phyloP scores from a whole-genome alignment of 2,113 vertebrate species.

The Gadus chalcogrammus region DNA sequence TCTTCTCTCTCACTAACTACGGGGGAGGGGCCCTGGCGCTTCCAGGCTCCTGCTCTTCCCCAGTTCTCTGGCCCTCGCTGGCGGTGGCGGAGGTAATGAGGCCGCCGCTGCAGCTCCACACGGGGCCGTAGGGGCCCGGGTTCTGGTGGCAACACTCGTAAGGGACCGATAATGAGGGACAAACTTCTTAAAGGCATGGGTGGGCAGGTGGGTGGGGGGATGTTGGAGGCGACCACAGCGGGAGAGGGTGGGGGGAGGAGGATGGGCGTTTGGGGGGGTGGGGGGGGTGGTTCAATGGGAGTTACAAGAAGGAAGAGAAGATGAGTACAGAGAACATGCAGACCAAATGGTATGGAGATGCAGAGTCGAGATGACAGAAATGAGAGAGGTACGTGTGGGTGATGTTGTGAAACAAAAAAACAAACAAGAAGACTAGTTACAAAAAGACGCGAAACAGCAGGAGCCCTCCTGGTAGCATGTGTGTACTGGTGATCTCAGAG shows the following conservation, averaged over 20 bases:
- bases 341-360: no score
- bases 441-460: slow-evolving; percentile 55
- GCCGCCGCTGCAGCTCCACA: slow-evolving; percentile 50
- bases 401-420: slow-evolving; percentile 14
- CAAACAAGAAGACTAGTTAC: slow-evolving; percentile 16
- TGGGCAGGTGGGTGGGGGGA: slow-evolving; percentile 42
- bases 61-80: slow-evolving; percentile 45
- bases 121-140: slow-evolving; percentile 46
- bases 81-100: slow-evolving; percentile 65
- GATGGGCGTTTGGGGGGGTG: no score
- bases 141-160: slow-evolving; percentile 46
- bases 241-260: slow-evolving; percentile 2
- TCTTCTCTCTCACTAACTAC: slow-evolving; percentile 25
- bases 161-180: slow-evolving; percentile 69
- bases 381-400: no score
- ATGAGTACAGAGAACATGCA: neutral
- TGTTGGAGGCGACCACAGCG: slow-evolving; percentile 56
- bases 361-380: no score
- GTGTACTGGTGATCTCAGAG: no score
- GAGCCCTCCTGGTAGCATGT: slow-evolving; percentile 17
- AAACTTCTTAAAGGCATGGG: slow-evolving; percentile 53
- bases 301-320: slow-evolving; percentile 15
- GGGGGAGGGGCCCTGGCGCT: slow-evolving; percentile 35
- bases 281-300: slow-evolving; percentile 38
- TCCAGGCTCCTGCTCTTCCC: slow-evolving; percentile 37